These are phyloP conservation scores for Phalacrocorax aristotelis DNA, from an alignment of 2,113 vertebrate species.

Conservation along the genomic window DNA sequence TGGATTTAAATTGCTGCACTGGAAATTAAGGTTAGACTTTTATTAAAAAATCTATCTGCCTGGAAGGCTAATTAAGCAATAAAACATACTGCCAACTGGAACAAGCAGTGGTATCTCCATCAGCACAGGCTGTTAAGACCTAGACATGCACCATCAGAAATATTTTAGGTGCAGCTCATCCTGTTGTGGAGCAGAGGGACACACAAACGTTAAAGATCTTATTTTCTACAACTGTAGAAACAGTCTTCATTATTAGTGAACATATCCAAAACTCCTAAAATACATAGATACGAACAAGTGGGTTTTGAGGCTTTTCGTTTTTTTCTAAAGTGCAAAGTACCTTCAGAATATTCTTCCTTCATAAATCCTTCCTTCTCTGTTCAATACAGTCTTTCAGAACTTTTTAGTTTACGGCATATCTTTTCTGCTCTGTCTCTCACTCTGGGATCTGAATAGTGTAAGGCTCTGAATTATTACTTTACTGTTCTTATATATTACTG, in stretches of 20 bases:
- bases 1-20: slow-evolving; percentile 5
- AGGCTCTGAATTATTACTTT: not conserved
- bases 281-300: not conserved
- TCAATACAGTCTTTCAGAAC: not conserved
- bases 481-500: not conserved
- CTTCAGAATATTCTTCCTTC: not conserved
- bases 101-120: not conserved
- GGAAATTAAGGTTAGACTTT: not conserved
- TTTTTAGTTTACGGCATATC: not conserved
- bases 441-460: not conserved
- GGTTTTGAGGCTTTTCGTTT: not conserved
- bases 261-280: not conserved
- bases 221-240: not conserved
- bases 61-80: not conserved
- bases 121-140: not conserved
- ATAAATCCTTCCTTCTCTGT: not conserved
- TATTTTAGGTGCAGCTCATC: not conserved
- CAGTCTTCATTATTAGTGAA: not conserved
- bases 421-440: not conserved
- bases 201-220: not conserved
- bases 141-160: not conserved
- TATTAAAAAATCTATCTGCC: not conserved
- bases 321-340: not conserved
- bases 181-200: not conserved
- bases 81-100: not conserved